Evolutionary conservation across 2,797 vertebrate genomes (phyloP).

Genomic region (Triplophysa yarkandensis): DNA sequence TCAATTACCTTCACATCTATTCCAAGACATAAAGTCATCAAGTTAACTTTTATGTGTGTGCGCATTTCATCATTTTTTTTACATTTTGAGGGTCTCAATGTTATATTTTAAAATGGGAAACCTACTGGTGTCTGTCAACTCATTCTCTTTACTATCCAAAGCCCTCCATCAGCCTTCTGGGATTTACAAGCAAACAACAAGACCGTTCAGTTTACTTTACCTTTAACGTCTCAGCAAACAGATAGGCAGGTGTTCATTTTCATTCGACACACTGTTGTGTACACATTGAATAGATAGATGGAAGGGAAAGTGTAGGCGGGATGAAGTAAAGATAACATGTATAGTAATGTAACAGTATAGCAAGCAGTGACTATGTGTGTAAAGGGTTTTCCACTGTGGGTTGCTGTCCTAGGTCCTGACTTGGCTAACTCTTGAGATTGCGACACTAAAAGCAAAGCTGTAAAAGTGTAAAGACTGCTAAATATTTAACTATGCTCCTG

Average conservation of each 20-base stretch:
- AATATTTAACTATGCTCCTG: slow-evolving; percentile 12
- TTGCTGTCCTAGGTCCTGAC: slow-evolving; percentile 51
- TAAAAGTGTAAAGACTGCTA: slow-evolving; percentile 16
- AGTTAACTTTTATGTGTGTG: too few relatives aligned
- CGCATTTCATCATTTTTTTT: too few relatives aligned
- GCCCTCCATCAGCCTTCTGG: slow-evolving; percentile 5
- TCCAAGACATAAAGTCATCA: background rate
- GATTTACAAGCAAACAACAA: slow-evolving; percentile 26
- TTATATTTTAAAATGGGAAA: background rate
- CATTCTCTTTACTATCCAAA: slow-evolving; percentile 25
- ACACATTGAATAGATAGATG: slow-evolving; percentile 9
- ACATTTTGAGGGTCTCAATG: too few relatives aligned
- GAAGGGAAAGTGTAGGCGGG: background rate
- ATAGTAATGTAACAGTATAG: slow-evolving; percentile 6
- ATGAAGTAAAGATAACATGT: background rate
- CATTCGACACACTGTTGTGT: slow-evolving; percentile 26
- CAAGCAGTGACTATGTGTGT: background rate
- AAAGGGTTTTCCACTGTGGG: slow-evolving; percentile 2
- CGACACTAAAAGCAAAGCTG: slow-evolving; percentile 9
- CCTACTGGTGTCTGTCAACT: slow-evolving; percentile 11
- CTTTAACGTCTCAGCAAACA: slow-evolving; percentile 40
- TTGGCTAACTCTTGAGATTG: slow-evolving; percentile 23
- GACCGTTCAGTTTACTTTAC: slow-evolving; percentile 53
- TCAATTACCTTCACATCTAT: background rate
- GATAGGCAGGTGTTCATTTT: slow-evolving; percentile 43